Conservation (phyloP, 30 jellyfish, hydroid and myxozoan genomes). For the Pseudorhiza aurosa region DNA sequence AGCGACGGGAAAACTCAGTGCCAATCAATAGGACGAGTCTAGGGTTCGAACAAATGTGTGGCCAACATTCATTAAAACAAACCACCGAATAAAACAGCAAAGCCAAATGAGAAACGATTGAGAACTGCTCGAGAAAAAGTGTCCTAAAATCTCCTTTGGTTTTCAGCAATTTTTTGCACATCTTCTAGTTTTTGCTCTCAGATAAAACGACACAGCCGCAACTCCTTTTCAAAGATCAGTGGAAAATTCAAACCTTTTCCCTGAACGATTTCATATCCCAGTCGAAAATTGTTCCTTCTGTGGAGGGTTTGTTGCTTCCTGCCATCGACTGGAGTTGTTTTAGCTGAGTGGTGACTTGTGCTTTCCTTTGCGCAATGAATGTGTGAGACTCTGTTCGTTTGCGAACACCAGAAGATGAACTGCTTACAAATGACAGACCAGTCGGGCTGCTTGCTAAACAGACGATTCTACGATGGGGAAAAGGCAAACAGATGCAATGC, state of each 20-base stretch:
- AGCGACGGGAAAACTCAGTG: neutral
- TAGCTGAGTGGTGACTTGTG: neutral
- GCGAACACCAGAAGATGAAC: constrained; percentile 59
- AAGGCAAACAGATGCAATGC: too few relatives aligned
- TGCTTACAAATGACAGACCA: constrained; percentile 74
- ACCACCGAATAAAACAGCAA: too few relatives aligned
- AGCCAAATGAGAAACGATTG: too few relatives aligned
- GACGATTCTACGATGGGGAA: constrained; percentile 19
- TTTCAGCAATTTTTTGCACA: too few relatives aligned
- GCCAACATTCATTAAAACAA: too few relatives aligned
- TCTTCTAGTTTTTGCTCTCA: too few relatives aligned
- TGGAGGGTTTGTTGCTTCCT: constrained; percentile 53
- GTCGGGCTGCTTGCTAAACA: constrained; percentile 69
- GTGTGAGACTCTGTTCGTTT: constrained; percentile 27
- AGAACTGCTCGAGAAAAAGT: too few relatives aligned
- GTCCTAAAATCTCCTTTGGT: too few relatives aligned
- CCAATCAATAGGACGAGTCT: too few relatives aligned
- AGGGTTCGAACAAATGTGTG: too few relatives aligned
- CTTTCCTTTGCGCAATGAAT: constrained; percentile 1
- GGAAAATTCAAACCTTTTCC: constrained; percentile 69
- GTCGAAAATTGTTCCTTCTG: constrained; percentile 71
- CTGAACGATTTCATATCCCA: constrained; percentile 82
- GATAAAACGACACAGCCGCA: too few relatives aligned
- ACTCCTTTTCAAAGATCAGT: too few relatives aligned
- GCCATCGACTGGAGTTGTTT: constrained; percentile 61